Evolutionary conservation across 2,888 invertebrate genomes (phyloP), one percentile per base, ranked within the genome.

Genomic region (Melanophora roralis): DNA sequence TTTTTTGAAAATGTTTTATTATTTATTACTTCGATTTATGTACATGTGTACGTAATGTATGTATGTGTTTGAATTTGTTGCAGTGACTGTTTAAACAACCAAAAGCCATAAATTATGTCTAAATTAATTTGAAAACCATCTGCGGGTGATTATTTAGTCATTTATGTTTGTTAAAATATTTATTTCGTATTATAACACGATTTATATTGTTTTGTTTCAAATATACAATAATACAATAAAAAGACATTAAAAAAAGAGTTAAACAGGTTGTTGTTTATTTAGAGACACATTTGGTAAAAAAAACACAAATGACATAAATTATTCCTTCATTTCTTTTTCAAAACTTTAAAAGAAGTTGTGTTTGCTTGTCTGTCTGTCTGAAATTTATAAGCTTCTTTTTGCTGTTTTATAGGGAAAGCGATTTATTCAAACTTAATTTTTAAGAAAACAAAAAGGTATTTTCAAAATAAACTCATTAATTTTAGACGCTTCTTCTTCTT

Each of bases 121-220:
- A 86, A 88, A 88, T 88, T 86, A 87, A 88, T 88, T 87, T 87
- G 84, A 84, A 83, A 83, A 85, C 84, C 85, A 85, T 83, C 84
- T 85, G 84, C 82, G 77, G 74, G 75, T 68, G 73, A 72, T 82
- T 81, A 82, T 80, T 82, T 82, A 82, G 78, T 77, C 80, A 78
- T 75, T 78, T 75, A 75, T 68, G 78, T 78, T 81, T 81, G 77
- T 72, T 80, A 74, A 79, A 82, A 81, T 82, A 81, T 81, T 81
- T 82, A 81, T 82, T 76, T 80, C 27, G 40, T 67, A 32, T 62
- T 51, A 27, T n/a, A 12, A n/a, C n/a, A n/a, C n/a, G n/a, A n/a
- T n/a, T n/a, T n/a, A n/a, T n/a, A n/a, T n/a, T n/a, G n/a, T n/a
- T n/a, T n/a, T n/a, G n/a, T n/a, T n/a, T n/a, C n/a, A n/a, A 38